Evolutionary conservation across 2,888 invertebrate genomes (phyloP).

Genomic region (Agonopterix subpropinquella): DNA sequence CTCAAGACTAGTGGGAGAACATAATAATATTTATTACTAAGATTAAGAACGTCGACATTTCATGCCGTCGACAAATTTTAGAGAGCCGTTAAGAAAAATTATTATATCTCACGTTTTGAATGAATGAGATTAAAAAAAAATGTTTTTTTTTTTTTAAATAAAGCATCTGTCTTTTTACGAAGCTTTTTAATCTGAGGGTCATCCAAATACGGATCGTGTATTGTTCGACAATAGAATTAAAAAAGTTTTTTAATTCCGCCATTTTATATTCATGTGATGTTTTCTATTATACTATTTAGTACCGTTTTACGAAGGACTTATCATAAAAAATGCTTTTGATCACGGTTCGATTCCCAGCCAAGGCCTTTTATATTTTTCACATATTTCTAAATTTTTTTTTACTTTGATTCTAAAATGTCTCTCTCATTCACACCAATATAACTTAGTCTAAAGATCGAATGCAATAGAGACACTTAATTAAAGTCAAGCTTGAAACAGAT

Average conservation of each 20-base stretch:
- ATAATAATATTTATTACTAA: neutral
- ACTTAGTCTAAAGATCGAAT: too few species aligned
- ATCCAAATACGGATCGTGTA: conserved; percentile 8
- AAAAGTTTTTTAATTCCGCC: conserved; percentile 14
- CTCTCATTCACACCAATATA: too few species aligned
- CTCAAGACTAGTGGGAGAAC: neutral
- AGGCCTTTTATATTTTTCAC: too few species aligned
- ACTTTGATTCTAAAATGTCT: too few species aligned
- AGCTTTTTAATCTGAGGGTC: conserved; percentile 12
- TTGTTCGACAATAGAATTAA: conserved; percentile 9
- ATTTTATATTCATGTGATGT: conserved; percentile 15
- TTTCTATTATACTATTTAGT: conserved; percentile 4
- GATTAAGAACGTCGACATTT: conserved; percentile 8
- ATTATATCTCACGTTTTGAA: conserved; percentile 6
- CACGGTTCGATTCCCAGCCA: too few species aligned
- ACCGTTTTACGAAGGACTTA: too few species aligned
- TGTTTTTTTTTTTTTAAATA: conserved; percentile 1
- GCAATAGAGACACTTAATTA: too few species aligned
- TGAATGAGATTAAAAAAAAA: neutral
- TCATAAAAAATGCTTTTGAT: too few species aligned
- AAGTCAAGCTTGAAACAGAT: too few species aligned
- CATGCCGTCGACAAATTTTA: neutral
- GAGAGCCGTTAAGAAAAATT: conserved; percentile 1
- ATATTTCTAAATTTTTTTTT: too few species aligned
- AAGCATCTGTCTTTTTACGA: conserved; percentile 11